Evolutionary conservation across 2,113 vertebrate genomes (phyloP), one percentile per base, ranked within the genome.

Genomic region (Nyctereutes procyonoides): DNA sequence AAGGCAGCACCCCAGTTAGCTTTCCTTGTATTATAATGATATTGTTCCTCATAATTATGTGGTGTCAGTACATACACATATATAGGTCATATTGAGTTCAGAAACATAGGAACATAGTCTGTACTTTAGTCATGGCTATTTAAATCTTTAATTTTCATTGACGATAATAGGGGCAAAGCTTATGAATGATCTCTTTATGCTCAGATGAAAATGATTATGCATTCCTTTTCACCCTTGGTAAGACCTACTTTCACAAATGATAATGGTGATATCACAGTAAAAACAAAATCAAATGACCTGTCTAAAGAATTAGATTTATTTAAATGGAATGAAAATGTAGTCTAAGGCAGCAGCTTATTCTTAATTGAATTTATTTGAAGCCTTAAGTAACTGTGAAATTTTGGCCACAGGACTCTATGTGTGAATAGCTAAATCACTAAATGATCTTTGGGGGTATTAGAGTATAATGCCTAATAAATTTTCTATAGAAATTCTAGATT

Each of bases 41-140:
- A 65, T 38, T 95, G 56, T 98, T 98, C 32, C 74, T 98, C 95
- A 97, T 97, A 97, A 98, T 98, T 98, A 98, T n/a, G 14, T 88
- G 13, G 11, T 53, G 28, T 82, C 22, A 48, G 86, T 85, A 22
- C 35, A 35, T 32, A 58, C n/a, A 53, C 38, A 55, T 73, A 53
- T 24, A 13, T 48, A 71, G 97, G 97, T 98, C 82, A 98, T 74
- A 48, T 8, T 9, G 9, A 98, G 97, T 98, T 98, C 97, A 98
- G 87, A 98, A 98, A 97, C 38, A 96, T 2, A 96, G 43, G 19
- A 69, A 51, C 89, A 16, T 71, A 71, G 79, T 93, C 74, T 91
- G 22, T 93, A 85, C 71, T 95, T 43, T 62, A 12, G 9, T 53
- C 56, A 67, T 20, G 48, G 1, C 1, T 86, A 32, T 97, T 98